phyloP scores from a whole-genome alignment of 2,113 vertebrate species.

The Syrrhaptes paradoxus region DNA sequence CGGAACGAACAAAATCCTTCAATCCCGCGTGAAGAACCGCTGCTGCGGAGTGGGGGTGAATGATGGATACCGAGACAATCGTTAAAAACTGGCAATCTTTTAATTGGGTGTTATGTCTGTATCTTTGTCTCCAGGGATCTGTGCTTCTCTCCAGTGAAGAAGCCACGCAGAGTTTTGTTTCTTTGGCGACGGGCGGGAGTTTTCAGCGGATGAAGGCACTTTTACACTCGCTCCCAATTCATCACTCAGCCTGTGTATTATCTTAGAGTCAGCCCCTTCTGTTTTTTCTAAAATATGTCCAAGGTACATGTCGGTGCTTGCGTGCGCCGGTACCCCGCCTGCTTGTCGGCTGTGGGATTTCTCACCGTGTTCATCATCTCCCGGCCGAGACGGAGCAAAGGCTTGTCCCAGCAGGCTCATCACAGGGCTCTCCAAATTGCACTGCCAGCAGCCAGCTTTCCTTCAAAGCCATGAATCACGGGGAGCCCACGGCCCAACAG shows the following conservation, averaged over 20 bases:
- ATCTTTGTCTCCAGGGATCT: not conserved
- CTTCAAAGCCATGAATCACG: not conserved
- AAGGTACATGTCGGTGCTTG: not conserved
- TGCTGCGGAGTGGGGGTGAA: not conserved
- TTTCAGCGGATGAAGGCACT: not conserved
- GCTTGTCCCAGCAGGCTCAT: not conserved
- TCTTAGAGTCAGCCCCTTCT: not conserved
- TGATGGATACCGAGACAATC: not conserved
- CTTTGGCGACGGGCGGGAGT: not conserved
- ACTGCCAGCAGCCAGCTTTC: not conserved
- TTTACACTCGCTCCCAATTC: not conserved
- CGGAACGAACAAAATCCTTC: not conserved
- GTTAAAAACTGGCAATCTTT: not conserved
- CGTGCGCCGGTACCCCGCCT: not conserved
- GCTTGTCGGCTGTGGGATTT: not conserved
- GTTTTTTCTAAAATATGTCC: not conserved
- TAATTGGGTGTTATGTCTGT: not conserved
- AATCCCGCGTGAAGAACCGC: not conserved
- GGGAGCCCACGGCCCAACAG: not conserved
- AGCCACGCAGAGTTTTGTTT: not conserved
- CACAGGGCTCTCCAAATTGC: not conserved
- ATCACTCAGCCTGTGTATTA: not conserved
- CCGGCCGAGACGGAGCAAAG: not conserved
- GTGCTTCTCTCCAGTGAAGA: not conserved
- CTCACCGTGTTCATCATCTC: not conserved